Evolutionary conservation across 2,797 vertebrate genomes (phyloP).

Genomic region (Sciurus vulgaris): DNA sequence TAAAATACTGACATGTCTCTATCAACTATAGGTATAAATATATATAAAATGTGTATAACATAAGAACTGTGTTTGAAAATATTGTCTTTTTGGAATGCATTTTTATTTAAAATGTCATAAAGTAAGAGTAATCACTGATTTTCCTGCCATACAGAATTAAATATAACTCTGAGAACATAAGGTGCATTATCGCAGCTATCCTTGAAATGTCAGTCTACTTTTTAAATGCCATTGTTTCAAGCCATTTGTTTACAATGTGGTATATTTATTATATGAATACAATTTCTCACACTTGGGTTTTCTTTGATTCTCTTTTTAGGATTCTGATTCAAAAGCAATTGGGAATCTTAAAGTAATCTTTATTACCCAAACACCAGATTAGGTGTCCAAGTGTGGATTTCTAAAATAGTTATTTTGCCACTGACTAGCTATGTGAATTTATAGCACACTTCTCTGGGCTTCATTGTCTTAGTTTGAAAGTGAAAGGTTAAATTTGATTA

Average conservation of each 20-base stretch:
- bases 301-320: constrained; percentile 25
- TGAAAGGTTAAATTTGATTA: not conserved
- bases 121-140: constrained; percentile 61
- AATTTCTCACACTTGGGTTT: constrained; percentile 13
- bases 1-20: not conserved
- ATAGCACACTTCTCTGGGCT: not conserved
- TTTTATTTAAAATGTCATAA: constrained; percentile 69
- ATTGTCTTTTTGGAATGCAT: constrained; percentile 54
- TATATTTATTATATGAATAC: constrained; percentile 10
- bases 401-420: not conserved
- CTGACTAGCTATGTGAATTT: not conserved
- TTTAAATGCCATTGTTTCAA: constrained; percentile 67
- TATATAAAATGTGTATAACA: not conserved
- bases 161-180: constrained; percentile 50
- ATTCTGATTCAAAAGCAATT: constrained; percentile 63
- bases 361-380: not conserved
- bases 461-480: not conserved
- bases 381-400: not conserved
- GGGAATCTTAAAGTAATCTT: constrained; percentile 41
- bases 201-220: constrained; percentile 58
- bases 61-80: constrained; percentile 63
- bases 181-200: constrained; percentile 31
- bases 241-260: constrained; percentile 55
- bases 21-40: not conserved
- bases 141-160: constrained; percentile 59